Evolutionary conservation across 2,113 vertebrate species (phyloP).

Genomic region (Poecile atricapillus): DNA sequence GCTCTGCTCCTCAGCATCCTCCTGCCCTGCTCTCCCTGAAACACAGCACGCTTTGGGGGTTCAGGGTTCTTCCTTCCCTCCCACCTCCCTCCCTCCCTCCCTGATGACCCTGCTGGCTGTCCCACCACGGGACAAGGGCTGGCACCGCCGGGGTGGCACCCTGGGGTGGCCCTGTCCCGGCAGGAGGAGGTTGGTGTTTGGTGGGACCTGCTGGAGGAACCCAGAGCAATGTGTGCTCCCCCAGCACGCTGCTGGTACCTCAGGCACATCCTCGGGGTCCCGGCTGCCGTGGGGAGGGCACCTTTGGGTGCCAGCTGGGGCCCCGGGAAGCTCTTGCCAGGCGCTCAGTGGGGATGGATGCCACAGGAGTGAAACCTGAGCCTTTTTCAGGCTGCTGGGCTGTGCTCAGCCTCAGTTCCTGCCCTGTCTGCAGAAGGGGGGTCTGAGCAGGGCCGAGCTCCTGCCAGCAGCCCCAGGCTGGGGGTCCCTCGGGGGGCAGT

Average conservation of each 20-base stretch:
- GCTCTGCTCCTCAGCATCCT: not conserved
- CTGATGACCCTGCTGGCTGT: rapidly evolving
- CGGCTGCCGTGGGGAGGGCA: not conserved
- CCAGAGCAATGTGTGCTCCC: rapidly evolving
- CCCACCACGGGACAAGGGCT: rapidly evolving
- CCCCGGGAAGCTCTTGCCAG: rapidly evolving
- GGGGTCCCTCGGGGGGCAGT: rapidly evolving
- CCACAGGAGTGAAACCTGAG: rapidly evolving
- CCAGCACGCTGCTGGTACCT: not conserved
- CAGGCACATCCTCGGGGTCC: rapidly evolving
- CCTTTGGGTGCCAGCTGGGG: not conserved
- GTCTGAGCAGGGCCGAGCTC: rapidly evolving
- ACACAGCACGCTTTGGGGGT: rapidly evolving
- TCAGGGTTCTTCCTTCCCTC: not conserved
- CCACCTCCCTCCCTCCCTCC: not conserved
- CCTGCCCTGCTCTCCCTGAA: not conserved
- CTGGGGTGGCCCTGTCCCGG: rapidly evolving
- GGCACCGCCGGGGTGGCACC: rapidly evolving
- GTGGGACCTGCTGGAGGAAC: not conserved
- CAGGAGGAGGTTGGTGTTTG: not conserved
- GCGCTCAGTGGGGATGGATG: not conserved
- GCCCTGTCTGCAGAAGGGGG: not conserved
- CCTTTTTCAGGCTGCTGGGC: not conserved
- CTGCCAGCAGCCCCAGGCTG: not conserved
- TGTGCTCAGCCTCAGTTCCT: not conserved